Percentiles rank a stretch among this genome's conserved stretches.
Evolutionary conservation across 2,797 vertebrate species (phyloP).

Genomic region (Eptatretus atami): DNA sequence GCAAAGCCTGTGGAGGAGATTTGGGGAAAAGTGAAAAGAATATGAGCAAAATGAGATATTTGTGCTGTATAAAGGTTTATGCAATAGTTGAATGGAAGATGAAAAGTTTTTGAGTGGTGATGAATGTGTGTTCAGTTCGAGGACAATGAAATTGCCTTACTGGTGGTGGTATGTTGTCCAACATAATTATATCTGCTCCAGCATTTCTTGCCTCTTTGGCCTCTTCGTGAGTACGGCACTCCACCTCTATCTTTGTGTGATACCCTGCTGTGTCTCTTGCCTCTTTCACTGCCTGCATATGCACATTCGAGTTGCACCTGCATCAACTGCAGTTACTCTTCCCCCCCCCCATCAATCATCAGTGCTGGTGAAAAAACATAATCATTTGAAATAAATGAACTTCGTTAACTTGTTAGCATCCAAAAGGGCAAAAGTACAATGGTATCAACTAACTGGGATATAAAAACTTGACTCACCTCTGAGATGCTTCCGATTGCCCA

Average conservation of each 20-base stretch:
- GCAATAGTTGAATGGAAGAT: no score
- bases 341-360: no score
- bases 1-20: slow-evolving; percentile 17
- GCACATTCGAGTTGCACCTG: background rate
- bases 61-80: no score
- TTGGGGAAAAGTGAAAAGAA: no score
- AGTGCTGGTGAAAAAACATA: no score
- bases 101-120: no score
- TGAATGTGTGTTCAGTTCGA: no score
- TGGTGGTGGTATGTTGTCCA: slow-evolving; percentile 35
- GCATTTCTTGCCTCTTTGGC: slow-evolving; percentile 19
- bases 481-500: slow-evolving; percentile 28
- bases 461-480: slow-evolving; percentile 14
- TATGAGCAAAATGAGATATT: no score
- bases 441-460: background rate
- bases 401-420: no score
- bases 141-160: slow-evolving; percentile 12
- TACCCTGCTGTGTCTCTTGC: slow-evolving; percentile 19
- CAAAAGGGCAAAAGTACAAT: no score
- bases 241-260: slow-evolving; percentile 31
- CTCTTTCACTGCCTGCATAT: slow-evolving; percentile 18
- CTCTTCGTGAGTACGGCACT: slow-evolving; percentile 22
- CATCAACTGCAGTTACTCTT: no score
- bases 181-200: slow-evolving; percentile 29
- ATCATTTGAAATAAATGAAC: no score